Evolutionary conservation across 2,113 vertebrate genomes (phyloP), one percentile per base, ranked within the genome.

Genomic region (Acrocephalus arundinaceus): DNA sequence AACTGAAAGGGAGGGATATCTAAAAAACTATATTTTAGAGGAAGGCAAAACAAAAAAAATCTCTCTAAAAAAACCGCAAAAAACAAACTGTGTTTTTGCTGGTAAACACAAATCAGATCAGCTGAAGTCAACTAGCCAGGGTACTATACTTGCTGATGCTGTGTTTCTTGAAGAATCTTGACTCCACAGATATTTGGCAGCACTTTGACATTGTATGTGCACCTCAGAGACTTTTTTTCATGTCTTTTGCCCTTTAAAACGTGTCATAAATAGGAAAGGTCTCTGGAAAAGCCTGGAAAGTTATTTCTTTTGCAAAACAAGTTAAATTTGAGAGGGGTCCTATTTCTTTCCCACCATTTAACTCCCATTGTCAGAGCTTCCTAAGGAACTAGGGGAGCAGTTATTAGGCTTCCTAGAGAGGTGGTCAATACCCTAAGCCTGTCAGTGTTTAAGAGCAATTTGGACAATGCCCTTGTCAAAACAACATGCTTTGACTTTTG

Each of bases 61-160:
- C 1, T 72, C 7, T 30, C 27, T 52, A 9, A 84, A 57, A 75
- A 0, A 20, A 13, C 4, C 15, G 1, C 0, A 4, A 28, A 66
- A 43, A 33, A 0, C 4, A 4, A 41, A 73, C 23, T 1, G 0
- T 48, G 9, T 4, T 78, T 85, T 83, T 76, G 15, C 54, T 75
- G 43, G 23, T 54, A 76, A 62, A 67, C 30, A 67, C 22, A 62
- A 54, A 68, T 35, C 7, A 49, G 61, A 45, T 85, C 30, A 48
- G 12, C 71, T 85, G 54, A 16, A 82, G 52, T 72, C 20, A 90
- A 27, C 19, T 70, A 85, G 10, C 8, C 22, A 73, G 55, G 51
- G 20, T 37, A 52, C 22, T 73, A 5, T 72, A 67, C 33, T 86
- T 67, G 21, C 22, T 86, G 55, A 43, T 7, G 16, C 20, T 66